Percentiles rank a stretch among this genome's conserved stretches.
These are phyloP conservation scores for Tyrophagus putrescentiae DNA, from an alignment of 1,140 invertebrate genomes.

Conservation along the genomic window DNA sequence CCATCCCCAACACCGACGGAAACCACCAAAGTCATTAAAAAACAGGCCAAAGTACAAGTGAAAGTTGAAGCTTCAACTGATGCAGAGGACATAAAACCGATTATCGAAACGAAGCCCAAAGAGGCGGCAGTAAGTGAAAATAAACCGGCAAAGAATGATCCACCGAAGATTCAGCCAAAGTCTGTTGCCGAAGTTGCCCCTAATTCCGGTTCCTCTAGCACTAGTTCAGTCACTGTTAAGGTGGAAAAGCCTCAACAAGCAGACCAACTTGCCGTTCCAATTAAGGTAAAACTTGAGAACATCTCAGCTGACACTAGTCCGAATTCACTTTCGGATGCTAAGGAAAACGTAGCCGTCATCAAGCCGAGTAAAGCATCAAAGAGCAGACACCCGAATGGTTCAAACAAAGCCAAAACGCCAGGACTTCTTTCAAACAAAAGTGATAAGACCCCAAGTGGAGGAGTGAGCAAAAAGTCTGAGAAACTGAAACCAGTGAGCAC, in stretches of 20 bases:
- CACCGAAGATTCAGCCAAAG: no score
- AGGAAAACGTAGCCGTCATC: conserved; percentile 4
- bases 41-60: background rate
- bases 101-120: no score
- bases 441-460: background rate
- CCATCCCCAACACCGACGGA: background rate
- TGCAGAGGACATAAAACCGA: no score
- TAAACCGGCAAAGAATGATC: no score
- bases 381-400: background rate
- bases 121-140: no score
- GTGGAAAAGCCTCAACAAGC: background rate
- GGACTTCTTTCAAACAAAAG: background rate
- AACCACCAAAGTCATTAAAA: background rate
- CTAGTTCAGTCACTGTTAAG: background rate
- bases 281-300: background rate
- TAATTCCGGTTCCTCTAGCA: background rate
- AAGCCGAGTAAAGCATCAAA: conserved; percentile 1
- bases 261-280: background rate
- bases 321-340: background rate
- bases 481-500: no score
- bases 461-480: background rate
- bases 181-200: conserved; percentile 4
- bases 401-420: background rate
- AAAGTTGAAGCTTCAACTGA: no score
- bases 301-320: background rate